A percentile compares a stretch with the other conserved stretches of the same genome.
These are phyloP conservation scores for Cochlearius cochlearius DNA, from an alignment of 2,113 vertebrate species.

Conservation along the genomic window DNA sequence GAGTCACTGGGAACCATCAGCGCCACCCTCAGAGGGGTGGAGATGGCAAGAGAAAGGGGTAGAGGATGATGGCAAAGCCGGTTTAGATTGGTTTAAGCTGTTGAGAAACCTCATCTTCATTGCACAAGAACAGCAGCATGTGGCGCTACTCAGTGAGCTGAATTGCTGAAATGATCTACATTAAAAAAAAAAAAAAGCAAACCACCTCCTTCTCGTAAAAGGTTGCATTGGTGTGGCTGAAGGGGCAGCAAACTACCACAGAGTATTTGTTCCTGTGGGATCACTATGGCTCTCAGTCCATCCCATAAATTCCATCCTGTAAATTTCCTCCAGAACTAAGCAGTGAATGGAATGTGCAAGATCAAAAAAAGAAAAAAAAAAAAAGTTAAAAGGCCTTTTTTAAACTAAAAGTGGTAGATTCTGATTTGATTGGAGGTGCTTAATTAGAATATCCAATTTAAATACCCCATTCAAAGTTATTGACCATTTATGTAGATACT, in stretches of 20 bases:
- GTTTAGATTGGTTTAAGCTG: conserved; percentile 3
- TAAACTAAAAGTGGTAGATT: not conserved
- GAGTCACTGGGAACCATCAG: not conserved
- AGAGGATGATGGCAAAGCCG: not conserved
- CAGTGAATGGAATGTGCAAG: not conserved
- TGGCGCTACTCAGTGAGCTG: not conserved
- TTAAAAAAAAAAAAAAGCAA: not conserved
- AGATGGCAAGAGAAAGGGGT: not conserved
- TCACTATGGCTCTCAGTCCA: not conserved
- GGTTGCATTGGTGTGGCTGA: not conserved
- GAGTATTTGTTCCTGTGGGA: not conserved
- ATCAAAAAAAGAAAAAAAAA: not conserved
- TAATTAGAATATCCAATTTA: not conserved
- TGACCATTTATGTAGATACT: not conserved
- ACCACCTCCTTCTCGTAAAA: fast-evolving
- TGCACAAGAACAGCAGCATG: not conserved
- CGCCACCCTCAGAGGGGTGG: not conserved
- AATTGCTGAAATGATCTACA: not conserved
- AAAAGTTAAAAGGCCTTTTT: not conserved
- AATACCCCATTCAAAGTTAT: not conserved
- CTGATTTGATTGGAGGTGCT: not conserved
- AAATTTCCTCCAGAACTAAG: not conserved
- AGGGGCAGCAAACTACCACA: fast-evolving
- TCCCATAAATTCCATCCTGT: not conserved
- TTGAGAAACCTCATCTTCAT: not conserved